A percentile compares a stretch with the other conserved stretches of the same genome.
phyloP scores from a whole-genome alignment of 2,113 vertebrate genomes.

The Gobiocypris rarus region DNA sequence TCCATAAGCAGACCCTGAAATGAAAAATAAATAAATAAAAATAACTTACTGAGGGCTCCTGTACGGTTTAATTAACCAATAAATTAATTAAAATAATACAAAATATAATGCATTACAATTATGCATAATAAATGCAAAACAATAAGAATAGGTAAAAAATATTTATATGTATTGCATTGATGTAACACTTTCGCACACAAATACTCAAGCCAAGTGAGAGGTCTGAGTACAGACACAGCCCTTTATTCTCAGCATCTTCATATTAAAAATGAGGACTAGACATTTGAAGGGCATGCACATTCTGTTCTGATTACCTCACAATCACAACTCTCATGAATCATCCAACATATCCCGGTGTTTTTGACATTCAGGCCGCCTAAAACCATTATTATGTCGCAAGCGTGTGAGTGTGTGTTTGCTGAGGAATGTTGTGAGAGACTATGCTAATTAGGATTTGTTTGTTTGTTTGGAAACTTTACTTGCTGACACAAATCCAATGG shows the following conservation, averaged over 20 bases:
- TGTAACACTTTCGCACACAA: background rate
- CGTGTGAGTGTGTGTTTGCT: background rate
- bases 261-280: background rate
- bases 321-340: constrained; percentile 8
- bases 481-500: constrained; percentile 1
- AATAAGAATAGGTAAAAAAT: background rate
- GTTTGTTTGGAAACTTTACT: constrained; percentile 26
- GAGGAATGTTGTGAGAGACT: constrained; percentile 30
- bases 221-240: background rate
- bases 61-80: background rate
- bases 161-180: background rate
- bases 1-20: background rate
- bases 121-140: background rate
- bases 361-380: background rate
- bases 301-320: background rate
- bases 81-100: background rate
- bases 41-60: background rate
- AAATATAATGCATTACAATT: background rate
- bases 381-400: background rate
- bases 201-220: background rate
- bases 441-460: constrained; percentile 26
- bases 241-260: background rate
- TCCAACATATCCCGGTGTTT: background rate
- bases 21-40: background rate
- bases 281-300: background rate